Conservation (phyloP, 2,888 invertebrate species). For the Sinodicranocentrus sp. region DNA sequence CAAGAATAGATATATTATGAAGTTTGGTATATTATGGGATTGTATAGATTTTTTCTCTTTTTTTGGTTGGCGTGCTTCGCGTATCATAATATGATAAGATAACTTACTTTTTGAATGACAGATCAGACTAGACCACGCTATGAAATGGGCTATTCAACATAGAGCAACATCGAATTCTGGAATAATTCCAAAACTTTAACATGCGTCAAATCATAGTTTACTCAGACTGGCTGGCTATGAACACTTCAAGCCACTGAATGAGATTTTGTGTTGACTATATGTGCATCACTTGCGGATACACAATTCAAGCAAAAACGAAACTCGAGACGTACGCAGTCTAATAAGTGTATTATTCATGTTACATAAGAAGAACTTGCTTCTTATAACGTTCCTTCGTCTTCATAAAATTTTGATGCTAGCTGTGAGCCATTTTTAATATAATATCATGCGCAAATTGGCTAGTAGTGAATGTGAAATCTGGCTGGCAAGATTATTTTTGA, state of each 20-base stretch:
- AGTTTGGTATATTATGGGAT: too few species aligned
- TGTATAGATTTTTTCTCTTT: not conserved
- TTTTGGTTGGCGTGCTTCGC: not conserved
- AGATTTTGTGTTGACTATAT: conserved; percentile 1
- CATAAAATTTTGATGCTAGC: too few species aligned
- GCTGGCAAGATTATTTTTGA: too few species aligned
- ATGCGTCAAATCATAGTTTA: conserved; percentile 27
- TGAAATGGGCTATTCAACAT: not conserved
- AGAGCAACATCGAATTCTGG: conserved; percentile 28
- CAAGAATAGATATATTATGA: too few species aligned
- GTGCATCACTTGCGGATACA: too few species aligned
- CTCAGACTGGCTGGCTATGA: not conserved
- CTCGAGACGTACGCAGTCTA: not conserved
- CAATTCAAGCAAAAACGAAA: conserved; percentile 2
- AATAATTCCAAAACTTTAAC: conserved; percentile 51
- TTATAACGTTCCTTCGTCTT: too few species aligned
- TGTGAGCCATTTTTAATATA: too few species aligned
- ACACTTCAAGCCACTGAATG: conserved; percentile 1
- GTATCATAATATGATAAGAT: too few species aligned
- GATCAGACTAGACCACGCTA: not conserved
- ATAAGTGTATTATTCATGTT: too few species aligned
- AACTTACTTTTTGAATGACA: conserved; percentile 22
- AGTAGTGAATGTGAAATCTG: too few species aligned
- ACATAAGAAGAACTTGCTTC: too few species aligned
- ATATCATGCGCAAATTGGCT: too few species aligned